Percentiles rank a stretch among this genome's conserved stretches.
Conservation (phyloP, 1,140 invertebrate genomes). For the Philotrypesis tridentata region DNA sequence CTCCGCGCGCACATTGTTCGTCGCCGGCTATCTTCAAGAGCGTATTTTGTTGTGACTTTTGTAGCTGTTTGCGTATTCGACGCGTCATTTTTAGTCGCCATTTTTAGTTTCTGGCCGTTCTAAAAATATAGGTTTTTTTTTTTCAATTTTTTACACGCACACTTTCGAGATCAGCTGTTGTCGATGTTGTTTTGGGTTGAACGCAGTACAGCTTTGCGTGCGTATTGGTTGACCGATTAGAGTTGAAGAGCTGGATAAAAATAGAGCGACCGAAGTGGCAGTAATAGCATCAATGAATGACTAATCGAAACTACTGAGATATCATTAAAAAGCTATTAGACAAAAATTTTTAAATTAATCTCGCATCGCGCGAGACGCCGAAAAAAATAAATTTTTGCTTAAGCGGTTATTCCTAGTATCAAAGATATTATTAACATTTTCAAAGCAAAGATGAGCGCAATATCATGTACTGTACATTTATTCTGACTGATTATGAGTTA, state of each 20-base stretch:
- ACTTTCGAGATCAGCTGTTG: too few species aligned
- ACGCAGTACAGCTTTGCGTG: not conserved
- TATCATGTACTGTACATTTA: not conserved
- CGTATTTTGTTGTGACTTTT: constrained; percentile 8
- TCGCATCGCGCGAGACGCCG: not conserved
- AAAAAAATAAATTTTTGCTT: not conserved
- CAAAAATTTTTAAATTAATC: not conserved
- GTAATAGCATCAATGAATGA: not conserved
- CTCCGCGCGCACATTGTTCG: not conserved
- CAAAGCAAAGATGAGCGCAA: too few species aligned
- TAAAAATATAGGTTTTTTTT: not conserved
- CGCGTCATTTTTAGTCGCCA: not conserved
- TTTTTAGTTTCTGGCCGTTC: too few species aligned
- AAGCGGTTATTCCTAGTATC: not conserved
- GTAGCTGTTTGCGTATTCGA: not conserved
- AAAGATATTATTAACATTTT: not conserved
- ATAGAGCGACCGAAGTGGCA: not conserved
- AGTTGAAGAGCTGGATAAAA: not conserved
- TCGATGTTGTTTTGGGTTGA: not conserved
- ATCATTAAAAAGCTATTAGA: not conserved
- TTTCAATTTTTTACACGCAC: too few species aligned
- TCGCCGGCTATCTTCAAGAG: not conserved
- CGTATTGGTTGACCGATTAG: not conserved
- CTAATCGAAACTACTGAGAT: not conserved
- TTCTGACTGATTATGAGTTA: not conserved